These are phyloP conservation scores for Neomonachus schauinslandi DNA, from an alignment of 2,113 vertebrate genomes.

Conservation along the genomic window DNA sequence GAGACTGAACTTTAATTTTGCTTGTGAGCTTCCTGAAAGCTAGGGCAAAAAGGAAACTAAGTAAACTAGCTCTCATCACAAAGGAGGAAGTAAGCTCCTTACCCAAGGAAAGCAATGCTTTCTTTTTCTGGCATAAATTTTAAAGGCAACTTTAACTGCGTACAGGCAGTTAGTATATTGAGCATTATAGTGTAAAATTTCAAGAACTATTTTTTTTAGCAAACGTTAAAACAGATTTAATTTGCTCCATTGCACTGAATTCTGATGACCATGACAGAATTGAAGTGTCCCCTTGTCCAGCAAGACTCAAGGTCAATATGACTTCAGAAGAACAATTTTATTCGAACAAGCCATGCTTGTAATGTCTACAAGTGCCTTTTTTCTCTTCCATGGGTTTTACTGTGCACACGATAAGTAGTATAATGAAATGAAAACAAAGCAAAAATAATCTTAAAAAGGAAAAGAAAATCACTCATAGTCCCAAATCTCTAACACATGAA, in stretches of 20 bases:
- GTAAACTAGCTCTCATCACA: background rate
- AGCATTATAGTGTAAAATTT: background rate
- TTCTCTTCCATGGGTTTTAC: background rate
- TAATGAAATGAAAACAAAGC: slow-evolving; percentile 1
- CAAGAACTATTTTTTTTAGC: background rate
- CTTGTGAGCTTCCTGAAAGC: background rate
- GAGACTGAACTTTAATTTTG: background rate
- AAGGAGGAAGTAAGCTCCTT: background rate
- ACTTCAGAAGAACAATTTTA: slow-evolving; percentile 25
- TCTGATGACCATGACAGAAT: background rate
- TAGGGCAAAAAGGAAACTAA: background rate
- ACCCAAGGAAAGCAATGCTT: background rate
- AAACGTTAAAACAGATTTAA: background rate
- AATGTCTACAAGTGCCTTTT: background rate
- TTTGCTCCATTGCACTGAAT: background rate
- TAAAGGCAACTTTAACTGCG: background rate
- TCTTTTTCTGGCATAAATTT: background rate
- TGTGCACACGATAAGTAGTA: background rate
- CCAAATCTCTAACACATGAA: slow-evolving; percentile 6
- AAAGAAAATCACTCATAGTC: background rate
- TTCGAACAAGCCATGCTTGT: background rate
- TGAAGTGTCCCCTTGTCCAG: background rate
- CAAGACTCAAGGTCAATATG: background rate
- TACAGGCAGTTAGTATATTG: background rate
- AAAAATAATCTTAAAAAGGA: background rate